phyloP scores from a whole-genome alignment of 2,888 invertebrate species.

The Rotaria magnacalcarata region DNA sequence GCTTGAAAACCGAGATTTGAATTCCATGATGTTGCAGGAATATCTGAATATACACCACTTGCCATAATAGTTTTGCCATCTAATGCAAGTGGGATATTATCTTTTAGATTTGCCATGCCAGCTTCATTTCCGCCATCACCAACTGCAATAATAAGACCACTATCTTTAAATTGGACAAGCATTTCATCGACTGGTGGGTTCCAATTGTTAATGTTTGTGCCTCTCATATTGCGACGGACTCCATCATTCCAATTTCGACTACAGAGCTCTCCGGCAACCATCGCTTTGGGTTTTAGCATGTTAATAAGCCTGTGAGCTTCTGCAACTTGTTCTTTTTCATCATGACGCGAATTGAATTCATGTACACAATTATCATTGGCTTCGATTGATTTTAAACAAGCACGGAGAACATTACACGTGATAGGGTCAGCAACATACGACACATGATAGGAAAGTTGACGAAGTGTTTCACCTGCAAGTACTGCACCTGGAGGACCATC shows the following conservation, averaged over 20 bases:
- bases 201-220: not conserved
- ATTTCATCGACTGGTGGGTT: not conserved
- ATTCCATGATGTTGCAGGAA: not conserved
- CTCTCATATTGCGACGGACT: not conserved
- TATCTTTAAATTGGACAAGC: not conserved
- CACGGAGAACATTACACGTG: not conserved
- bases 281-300: not conserved
- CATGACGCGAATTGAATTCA: not conserved
- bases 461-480: not conserved
- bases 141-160: not conserved
- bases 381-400: not conserved
- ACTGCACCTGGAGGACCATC: constrained; percentile 16
- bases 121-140: constrained; percentile 12
- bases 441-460: not conserved
- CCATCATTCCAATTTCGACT: not conserved
- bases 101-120: not conserved
- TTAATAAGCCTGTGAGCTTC: not conserved
- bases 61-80: not conserved
- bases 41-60: not conserved
- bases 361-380: not conserved
- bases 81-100: not conserved
- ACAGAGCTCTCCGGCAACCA: not conserved
- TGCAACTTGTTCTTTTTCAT: not conserved
- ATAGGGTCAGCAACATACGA: not conserved
- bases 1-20: not conserved